Evolutionary conservation across 2,888 invertebrate species (phyloP).

Genomic region (Mycalesis mineus): DNA sequence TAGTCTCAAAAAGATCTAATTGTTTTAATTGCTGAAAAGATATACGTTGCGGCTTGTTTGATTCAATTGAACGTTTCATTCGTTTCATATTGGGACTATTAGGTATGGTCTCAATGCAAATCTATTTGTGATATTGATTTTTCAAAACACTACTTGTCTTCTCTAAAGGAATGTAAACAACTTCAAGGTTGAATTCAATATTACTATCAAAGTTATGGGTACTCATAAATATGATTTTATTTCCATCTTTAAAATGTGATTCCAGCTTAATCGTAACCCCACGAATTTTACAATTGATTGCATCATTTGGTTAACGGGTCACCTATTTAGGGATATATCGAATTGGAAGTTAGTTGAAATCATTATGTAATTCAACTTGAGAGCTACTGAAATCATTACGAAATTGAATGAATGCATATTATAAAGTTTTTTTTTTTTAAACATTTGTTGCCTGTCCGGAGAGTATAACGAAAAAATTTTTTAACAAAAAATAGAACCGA

Average conservation of each 20-base stretch:
- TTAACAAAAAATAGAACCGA: no score
- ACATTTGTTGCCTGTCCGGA: no score
- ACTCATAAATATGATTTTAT: not conserved
- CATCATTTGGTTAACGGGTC: not conserved
- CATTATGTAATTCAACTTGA: not conserved
- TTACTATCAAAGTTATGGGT: not conserved
- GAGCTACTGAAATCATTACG: not conserved
- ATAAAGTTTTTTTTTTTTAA: no score
- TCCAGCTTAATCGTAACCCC: not conserved
- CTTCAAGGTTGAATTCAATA: constrained; percentile 1
- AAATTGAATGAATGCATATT: not conserved
- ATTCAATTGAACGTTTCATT: no score
- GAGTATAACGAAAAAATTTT: no score
- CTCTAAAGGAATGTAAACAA: constrained; percentile 1
- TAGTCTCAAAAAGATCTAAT: no score
- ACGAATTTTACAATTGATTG: not conserved
- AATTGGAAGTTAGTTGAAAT: not conserved
- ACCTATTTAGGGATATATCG: not conserved
- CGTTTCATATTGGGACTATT: no score
- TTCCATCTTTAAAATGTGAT: not conserved
- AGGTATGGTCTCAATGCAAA: no score
- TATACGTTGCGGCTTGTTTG: not conserved
- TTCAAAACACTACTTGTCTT: not conserved
- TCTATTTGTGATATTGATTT: not conserved
- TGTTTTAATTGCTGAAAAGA: no score